Conservation (phyloP, 2,797 vertebrate genomes). For the Kryptolebias ocellatus region DNA sequence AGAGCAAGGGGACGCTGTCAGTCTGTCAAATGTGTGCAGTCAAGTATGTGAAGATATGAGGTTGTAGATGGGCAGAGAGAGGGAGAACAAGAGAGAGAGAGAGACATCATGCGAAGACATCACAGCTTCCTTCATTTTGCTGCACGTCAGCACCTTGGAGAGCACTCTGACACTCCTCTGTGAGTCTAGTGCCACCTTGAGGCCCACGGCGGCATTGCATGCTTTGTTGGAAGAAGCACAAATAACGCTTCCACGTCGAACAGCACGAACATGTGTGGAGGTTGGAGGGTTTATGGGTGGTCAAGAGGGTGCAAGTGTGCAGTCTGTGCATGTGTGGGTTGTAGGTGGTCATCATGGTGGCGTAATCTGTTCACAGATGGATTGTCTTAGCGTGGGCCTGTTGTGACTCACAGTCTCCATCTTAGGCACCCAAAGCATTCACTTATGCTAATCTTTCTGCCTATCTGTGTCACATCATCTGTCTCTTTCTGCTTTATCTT, state of each 20-base stretch:
- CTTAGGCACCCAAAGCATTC: constrained; percentile 56
- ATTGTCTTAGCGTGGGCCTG: constrained; percentile 57
- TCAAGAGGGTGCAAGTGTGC: constrained; percentile 27
- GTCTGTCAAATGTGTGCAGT: constrained; percentile 71
- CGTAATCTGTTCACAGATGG: constrained; percentile 61
- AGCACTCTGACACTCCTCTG: constrained; percentile 41
- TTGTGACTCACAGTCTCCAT: constrained; percentile 72
- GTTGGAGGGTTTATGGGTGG: constrained; percentile 15
- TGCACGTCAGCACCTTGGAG: constrained; percentile 74
- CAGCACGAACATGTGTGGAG: constrained; percentile 14
- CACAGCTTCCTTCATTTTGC: constrained; percentile 63
- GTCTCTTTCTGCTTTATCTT: constrained; percentile 61
- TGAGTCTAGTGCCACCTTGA: constrained; percentile 71
- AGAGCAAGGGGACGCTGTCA: constrained; percentile 51
- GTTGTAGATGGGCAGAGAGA: constrained; percentile 59
- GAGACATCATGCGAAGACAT: constrained; percentile 66
- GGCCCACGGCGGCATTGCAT: constrained; percentile 42
- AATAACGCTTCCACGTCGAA: background rate
- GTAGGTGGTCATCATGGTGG: constrained; percentile 53
- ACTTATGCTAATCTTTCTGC: constrained; percentile 64
- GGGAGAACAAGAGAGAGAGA: constrained; percentile 35
- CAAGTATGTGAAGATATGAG: constrained; percentile 64
- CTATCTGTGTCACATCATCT: constrained; percentile 58
- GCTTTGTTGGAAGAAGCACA: background rate
- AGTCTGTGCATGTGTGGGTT: constrained; percentile 50